These are phyloP conservation scores for Blastomussa wellsi DNA, from an alignment of 92 coral and sea anemone species.

Conservation along the genomic window DNA sequence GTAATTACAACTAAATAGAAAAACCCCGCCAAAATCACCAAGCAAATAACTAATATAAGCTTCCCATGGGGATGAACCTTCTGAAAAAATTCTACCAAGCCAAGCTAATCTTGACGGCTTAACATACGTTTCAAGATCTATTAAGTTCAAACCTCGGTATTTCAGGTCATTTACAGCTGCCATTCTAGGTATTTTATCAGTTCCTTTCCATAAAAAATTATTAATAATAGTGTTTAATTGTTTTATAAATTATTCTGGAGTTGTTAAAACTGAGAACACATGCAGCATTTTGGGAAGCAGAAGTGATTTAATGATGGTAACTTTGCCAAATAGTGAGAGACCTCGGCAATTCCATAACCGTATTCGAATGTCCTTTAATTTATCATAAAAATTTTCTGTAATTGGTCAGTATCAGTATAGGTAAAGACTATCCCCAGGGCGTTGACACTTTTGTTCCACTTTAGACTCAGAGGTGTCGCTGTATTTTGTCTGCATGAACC, in stretches of 20 bases:
- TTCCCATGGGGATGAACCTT: slow-evolving; percentile 25
- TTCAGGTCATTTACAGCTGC: slow-evolving; percentile 19
- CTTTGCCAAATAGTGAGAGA: slow-evolving; percentile 8
- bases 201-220: too few relatives aligned
- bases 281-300: not conserved
- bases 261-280: slow-evolving; percentile 6
- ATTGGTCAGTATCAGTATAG: not conserved
- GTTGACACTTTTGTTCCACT: not conserved
- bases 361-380: slow-evolving; percentile 4
- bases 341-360: slow-evolving; percentile 3
- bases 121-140: slow-evolving; percentile 25
- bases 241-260: not conserved
- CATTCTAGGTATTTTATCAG: too few relatives aligned
- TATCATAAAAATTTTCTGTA: not conserved
- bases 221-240: too few relatives aligned
- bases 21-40: slow-evolving; percentile 7
- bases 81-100: too few relatives aligned
- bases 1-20: slow-evolving; percentile 3
- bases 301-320: not conserved
- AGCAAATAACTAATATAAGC: not conserved
- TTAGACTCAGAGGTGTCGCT: slow-evolving; percentile 5
- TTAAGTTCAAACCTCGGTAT: slow-evolving; percentile 20
- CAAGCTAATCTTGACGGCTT: slow-evolving; percentile 19
- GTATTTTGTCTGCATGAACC: too few relatives aligned
- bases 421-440: slow-evolving; percentile 14